Evolutionary conservation across 35 echinoderm and acorn worm species (phyloP), one percentile per base, ranked within the genome.

Genomic region (Anneissia japonica): DNA sequence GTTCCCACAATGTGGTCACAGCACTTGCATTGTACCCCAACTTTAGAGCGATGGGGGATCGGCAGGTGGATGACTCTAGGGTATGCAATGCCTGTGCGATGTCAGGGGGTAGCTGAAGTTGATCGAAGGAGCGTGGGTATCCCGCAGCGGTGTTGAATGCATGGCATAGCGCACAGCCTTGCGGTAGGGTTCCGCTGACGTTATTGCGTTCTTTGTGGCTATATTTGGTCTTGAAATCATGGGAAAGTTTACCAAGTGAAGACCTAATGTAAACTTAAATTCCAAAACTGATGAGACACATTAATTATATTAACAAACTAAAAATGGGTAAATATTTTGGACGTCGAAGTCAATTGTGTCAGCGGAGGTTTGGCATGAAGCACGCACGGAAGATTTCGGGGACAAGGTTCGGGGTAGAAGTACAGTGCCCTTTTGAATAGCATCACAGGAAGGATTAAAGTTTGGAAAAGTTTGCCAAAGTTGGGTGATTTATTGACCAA

Each of bases 191-290:
- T 64, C 19, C 19, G 51, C 51, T 64, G 51, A 64, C 51, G 51
- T 64, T 64, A 64, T 64, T 64, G 51, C 51, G 5, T 64, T 64
- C 51, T 1, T 16, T 64, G 51, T 12, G 51, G 26, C 51, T 64
- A 64, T 64, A 64, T 64, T 64, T 64, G 51, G 51, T 64, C 51
- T 64, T 64, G 51, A 64, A 64, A 64, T 64, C 51, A 64, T 64
- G 51, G 51, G 51, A 64, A 64, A 64, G 51, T 64, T 64, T 64
- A 64, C 5, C 5, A 64, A 64, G 51, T 64, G 51, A 23, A 64
- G 51, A 64, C 51, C 51, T 64, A 64, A 64, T 6, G 51, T 64
- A 64, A 64, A 64, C 51, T 64, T 64, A 64, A 64, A 64, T 64
- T 64, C 51, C 51, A 64, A 64, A 64, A 64, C 51, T 64, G 51